Evolutionary conservation across 2,797 vertebrate species (phyloP), one percentile per base, ranked within the genome.

Genomic region (Gymnothorax reevesii): DNA sequence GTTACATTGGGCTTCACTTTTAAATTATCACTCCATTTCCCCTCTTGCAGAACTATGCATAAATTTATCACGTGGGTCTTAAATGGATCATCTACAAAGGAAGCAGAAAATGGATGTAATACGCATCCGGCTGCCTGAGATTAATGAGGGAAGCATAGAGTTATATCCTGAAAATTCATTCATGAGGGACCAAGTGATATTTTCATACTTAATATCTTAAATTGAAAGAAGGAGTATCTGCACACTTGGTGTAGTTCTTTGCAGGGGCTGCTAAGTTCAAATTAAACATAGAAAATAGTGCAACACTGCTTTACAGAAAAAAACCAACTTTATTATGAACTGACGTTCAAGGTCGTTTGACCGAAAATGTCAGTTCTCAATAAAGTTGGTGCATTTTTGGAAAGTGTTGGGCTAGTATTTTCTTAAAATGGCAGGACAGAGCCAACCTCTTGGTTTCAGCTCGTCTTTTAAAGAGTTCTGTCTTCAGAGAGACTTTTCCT

Each of bases 1-100:
- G 75, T 55, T 12, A 17, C 22, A 27, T 27, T 33, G 20, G 80
- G 64, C 62, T 62, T 69, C 75, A 33, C 27, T 69, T 73, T 83
- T 87, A 87, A 84, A 77, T 87, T 85, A 83, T 83, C 77, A 42
- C 62, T 55, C 12, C 15, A 49, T 33, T 52, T 60, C 82, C 42
- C 75, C 5, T 13, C 64, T 60, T 17, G 25, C 82, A 71, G 49
- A 73, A 59, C 69, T 60, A 12, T 83, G 17, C 54, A 54, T 54
- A 55, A 54, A 79, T 79, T 0, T 15, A 75, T 49, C 33, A 13
- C 17, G 42, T 75, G n/a, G 57, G 3, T 83, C 80, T 57, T n/a
- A 83, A 82, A 82, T 12, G 0, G 10, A 59, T 4, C 0, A 4
- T 27, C 55, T 57, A 57, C 7, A 27, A 59, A 15, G 33, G 33